phyloP scores from a whole-genome alignment of 2,113 vertebrate species.

The Copsychus sechellarum region DNA sequence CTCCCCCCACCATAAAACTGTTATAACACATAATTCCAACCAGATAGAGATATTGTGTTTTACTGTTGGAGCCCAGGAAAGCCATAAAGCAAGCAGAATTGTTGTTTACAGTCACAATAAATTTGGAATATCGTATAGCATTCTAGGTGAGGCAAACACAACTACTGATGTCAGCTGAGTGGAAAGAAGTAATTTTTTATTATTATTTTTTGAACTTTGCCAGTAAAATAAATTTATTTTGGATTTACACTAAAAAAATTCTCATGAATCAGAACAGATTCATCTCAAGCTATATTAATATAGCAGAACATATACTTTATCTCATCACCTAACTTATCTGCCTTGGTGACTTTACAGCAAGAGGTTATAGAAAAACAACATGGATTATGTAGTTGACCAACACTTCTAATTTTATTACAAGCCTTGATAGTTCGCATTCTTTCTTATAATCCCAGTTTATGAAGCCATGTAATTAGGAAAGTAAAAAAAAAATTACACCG shows the following conservation, averaged over 20 bases:
- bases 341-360: not conserved
- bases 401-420: not conserved
- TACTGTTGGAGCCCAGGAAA: constrained; percentile 17
- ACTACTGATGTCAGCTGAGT: not conserved
- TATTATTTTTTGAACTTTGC: not conserved
- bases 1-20: constrained; percentile 51
- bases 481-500: not conserved
- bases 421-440: not conserved
- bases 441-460: not conserved
- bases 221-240: not conserved
- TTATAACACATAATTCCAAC: constrained; percentile 53
- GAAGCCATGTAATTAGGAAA: not conserved
- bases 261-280: not conserved
- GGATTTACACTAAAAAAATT: not conserved
- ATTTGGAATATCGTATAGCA: constrained; percentile 25
- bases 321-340: not conserved
- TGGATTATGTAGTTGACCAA: not conserved
- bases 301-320: not conserved
- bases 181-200: not conserved
- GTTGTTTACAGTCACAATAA: constrained; percentile 64
- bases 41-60: constrained; percentile 44
- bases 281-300: not conserved
- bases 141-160: not conserved
- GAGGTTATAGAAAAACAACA: not conserved
- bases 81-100: constrained; percentile 59